Evolutionary conservation across 2,888 invertebrate genomes (phyloP).

Genomic region (Diarsia brunnea): DNA sequence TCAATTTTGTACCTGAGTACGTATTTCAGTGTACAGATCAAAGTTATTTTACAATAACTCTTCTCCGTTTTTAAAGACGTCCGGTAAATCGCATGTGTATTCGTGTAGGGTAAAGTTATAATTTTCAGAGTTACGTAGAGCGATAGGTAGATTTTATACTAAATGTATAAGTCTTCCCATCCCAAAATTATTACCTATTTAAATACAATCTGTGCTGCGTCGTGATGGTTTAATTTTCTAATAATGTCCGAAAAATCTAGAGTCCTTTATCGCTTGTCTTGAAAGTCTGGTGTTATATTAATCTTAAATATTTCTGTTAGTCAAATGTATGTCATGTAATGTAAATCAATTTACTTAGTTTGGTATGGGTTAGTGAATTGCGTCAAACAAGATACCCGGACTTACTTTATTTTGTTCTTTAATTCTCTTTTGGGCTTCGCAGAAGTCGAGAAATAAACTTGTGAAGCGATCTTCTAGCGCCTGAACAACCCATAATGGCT

Average conservation of each 20-base stretch:
- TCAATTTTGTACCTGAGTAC: neutral
- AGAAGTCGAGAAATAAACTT: neutral
- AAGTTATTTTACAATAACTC: neutral
- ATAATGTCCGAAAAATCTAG: neutral
- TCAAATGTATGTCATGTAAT: no score
- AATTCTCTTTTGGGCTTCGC: neutral
- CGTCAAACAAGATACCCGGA: neutral
- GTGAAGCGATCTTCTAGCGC: neutral
- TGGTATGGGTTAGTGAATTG: neutral
- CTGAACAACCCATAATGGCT: no score
- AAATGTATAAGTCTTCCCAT: neutral
- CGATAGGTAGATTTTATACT: neutral
- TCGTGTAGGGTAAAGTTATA: neutral
- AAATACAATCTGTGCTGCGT: neutral
- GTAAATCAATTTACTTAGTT: neutral
- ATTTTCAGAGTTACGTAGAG: neutral
- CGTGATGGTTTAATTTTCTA: neutral
- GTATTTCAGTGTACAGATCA: neutral
- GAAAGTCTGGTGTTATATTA: neutral
- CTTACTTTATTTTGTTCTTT: neutral
- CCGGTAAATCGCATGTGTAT: constrained; percentile 8
- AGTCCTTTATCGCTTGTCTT: neutral
- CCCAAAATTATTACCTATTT: neutral
- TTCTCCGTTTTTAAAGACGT: neutral
- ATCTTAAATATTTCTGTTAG: neutral